Evolutionary conservation across 2,797 vertebrate species (phyloP).

Genomic region (Leucoraja ocellata): DNA sequence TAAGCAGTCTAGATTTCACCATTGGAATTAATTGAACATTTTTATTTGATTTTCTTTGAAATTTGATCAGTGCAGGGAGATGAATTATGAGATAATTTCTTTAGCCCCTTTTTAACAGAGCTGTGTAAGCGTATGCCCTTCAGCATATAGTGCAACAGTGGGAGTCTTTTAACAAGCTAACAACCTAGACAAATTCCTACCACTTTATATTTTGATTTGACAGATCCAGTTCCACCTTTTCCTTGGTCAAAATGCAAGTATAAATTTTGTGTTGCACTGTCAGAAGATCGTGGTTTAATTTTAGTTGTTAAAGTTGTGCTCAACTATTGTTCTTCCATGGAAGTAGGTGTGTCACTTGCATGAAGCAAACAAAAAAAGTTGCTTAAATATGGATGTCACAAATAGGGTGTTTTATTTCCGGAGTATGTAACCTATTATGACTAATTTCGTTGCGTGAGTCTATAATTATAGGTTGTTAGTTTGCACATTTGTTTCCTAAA

Average conservation of each 20-base stretch:
- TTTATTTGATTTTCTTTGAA: background rate
- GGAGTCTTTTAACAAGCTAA: background rate
- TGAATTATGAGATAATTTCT: background rate
- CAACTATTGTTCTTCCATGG: constrained; percentile 50
- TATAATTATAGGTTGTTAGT: constrained; percentile 47
- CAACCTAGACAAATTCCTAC: background rate
- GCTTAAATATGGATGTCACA: constrained; percentile 53
- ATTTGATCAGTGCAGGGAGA: background rate
- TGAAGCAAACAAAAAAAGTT: constrained; percentile 53
- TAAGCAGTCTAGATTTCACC: background rate
- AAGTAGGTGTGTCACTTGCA: constrained; percentile 54
- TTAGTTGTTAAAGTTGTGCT: constrained; percentile 51
- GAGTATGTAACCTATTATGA: constrained; percentile 48
- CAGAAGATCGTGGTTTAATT: constrained; percentile 44
- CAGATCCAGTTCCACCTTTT: background rate
- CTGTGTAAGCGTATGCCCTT: background rate
- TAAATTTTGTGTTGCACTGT: constrained; percentile 39
- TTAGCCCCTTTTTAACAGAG: background rate
- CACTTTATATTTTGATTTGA: background rate
- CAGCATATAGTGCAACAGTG: background rate
- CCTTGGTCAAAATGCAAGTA: background rate
- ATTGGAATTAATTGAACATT: background rate
- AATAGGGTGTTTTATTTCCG: constrained; percentile 51
- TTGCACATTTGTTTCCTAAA: constrained; percentile 49
- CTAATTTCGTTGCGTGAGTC: constrained; percentile 50